Evolutionary conservation across 2,888 invertebrate genomes (phyloP).

Genomic region (Proisotoma minuta): DNA sequence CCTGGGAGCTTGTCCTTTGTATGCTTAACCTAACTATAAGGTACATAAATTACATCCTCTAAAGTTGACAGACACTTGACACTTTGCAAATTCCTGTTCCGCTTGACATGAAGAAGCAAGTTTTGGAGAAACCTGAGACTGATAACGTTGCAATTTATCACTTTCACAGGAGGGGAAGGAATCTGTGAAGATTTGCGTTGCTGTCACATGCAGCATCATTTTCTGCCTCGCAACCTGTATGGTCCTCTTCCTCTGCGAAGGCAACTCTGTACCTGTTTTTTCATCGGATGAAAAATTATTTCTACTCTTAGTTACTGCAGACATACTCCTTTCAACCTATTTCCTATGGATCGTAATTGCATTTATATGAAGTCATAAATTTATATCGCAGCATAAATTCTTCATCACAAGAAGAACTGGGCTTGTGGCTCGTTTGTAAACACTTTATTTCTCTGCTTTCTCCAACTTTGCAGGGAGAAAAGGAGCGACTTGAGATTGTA

Average conservation of each 20-base stretch:
- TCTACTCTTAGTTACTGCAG: conserved; percentile 32
- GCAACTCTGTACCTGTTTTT: conserved; percentile 27
- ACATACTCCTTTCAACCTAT: conserved; percentile 39
- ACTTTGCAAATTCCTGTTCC: not conserved
- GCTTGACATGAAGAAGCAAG: not conserved
- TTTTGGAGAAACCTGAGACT: not conserved
- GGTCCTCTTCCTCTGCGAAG: conserved; percentile 39
- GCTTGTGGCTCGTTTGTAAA: not conserved
- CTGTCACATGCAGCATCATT: conserved; percentile 38
- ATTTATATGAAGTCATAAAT: conserved; percentile 32
- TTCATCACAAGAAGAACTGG: not conserved
- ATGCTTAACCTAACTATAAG: not conserved
- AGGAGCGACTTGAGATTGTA: too few species aligned
- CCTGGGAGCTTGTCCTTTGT: not conserved
- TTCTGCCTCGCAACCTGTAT: conserved; percentile 40
- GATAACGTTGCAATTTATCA: not conserved
- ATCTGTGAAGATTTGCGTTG: conserved; percentile 31
- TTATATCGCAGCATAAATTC: not conserved
- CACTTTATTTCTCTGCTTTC: not conserved
- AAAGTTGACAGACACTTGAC: not conserved
- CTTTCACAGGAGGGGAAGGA: conserved; percentile 28
- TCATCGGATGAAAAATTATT: conserved; percentile 38
- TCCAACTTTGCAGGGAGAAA: too few species aligned
- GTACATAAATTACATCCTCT: not conserved
- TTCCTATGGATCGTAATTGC: conserved; percentile 43